phyloP scores from a whole-genome alignment of 2,888 invertebrate genomes.

The Troides helena region DNA sequence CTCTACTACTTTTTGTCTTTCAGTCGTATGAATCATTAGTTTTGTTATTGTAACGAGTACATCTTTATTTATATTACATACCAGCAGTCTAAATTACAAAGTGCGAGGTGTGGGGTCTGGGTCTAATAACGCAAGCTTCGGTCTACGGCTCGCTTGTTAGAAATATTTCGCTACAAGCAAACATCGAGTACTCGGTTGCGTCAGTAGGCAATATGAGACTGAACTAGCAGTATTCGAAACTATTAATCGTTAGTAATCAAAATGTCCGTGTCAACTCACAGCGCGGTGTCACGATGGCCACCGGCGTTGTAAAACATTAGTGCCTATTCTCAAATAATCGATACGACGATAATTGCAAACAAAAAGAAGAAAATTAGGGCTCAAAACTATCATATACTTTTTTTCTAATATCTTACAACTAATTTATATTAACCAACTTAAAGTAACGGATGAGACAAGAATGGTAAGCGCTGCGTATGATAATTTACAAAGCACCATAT shows the following conservation, averaged over 20 bases:
- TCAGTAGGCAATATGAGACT: slow-evolving; percentile 23
- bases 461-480: too few relatives aligned
- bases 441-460: too few relatives aligned
- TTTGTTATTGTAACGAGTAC: too few relatives aligned
- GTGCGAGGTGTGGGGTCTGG: background rate
- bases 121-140: slow-evolving; percentile 14
- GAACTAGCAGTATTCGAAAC: slow-evolving; percentile 16
- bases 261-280: slow-evolving; percentile 13
- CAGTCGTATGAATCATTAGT: too few relatives aligned
- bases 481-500: too few relatives aligned
- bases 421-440: too few relatives aligned
- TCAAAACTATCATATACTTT: accelerated
- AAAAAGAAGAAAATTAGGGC: too few relatives aligned
- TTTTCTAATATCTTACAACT: too few relatives aligned
- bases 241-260: slow-evolving; percentile 22
- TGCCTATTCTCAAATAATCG: too few relatives aligned
- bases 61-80: background rate
- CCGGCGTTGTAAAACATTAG: slow-evolving; percentile 33
- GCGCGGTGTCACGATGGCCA: slow-evolving; percentile 6
- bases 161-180: slow-evolving; percentile 18
- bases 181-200: slow-evolving; percentile 10
- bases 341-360: too few relatives aligned
- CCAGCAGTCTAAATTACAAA: background rate
- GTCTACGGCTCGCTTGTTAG: slow-evolving; percentile 10
- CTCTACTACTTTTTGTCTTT: too few relatives aligned